Conservation (phyloP, 2,113 vertebrate species). For the Nipponia nippon region DNA sequence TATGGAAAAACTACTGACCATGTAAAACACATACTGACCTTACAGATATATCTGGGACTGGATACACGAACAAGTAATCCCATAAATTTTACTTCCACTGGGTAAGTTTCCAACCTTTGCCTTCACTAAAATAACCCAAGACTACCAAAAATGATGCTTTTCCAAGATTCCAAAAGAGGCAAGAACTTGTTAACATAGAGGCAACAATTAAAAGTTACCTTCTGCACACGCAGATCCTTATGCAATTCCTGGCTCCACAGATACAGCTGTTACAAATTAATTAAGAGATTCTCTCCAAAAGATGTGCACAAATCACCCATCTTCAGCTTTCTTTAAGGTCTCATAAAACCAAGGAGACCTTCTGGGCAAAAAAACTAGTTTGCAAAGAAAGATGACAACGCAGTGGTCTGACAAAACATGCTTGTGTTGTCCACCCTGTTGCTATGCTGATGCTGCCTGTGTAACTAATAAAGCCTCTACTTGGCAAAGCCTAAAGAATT, state of each 20-base stretch:
- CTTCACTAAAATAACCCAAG: not conserved
- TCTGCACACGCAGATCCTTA: not conserved
- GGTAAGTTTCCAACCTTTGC: not conserved
- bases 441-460: not conserved
- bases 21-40: not conserved
- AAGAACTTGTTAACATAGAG: not conserved
- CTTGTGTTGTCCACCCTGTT: not conserved
- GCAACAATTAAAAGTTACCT: not conserved
- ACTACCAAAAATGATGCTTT: not conserved
- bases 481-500: not conserved
- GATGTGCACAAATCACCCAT: not conserved
- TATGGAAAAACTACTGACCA: not conserved
- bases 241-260: not conserved
- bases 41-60: not conserved
- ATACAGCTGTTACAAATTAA: rapidly evolving
- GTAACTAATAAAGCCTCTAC: not conserved
- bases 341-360: not conserved
- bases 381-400: not conserved
- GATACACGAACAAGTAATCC: not conserved
- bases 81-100: not conserved
- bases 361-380: not conserved
- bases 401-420: not conserved
- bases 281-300: not conserved
- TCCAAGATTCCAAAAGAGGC: not conserved
- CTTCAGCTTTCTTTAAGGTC: not conserved